Percentiles rank a stretch among this genome's conserved stretches.
These are phyloP conservation scores for Mobula hypostoma DNA, from an alignment of 2,113 vertebrate species.

Conservation along the genomic window DNA sequence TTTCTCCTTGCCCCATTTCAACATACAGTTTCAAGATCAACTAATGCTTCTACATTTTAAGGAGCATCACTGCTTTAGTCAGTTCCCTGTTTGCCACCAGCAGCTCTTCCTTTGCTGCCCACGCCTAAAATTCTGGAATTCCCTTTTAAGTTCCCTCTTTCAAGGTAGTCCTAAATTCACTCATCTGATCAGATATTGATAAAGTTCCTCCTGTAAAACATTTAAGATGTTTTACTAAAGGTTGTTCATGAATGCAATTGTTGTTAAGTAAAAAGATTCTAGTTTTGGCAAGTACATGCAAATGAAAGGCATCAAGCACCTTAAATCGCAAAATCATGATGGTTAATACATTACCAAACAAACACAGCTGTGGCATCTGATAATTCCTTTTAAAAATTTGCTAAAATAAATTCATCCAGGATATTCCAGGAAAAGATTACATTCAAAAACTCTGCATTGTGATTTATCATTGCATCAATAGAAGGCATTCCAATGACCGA, in stretches of 20 bases:
- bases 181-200: background rate
- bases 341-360: background rate
- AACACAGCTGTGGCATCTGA: background rate
- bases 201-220: background rate
- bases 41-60: background rate
- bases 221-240: background rate
- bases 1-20: background rate
- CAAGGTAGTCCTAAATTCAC: background rate
- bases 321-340: no score
- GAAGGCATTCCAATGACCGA: no score
- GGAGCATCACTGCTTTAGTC: no score
- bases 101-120: background rate
- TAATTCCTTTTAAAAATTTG: background rate
- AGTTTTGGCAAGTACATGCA: background rate
- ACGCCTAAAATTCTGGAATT: background rate
- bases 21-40: background rate
- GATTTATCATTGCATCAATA: no score
- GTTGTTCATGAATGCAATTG: background rate
- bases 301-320: background rate
- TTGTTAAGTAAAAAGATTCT: background rate
- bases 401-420: background rate
- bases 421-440: background rate
- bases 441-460: background rate
- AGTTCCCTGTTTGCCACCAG: background rate
- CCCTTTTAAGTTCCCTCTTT: background rate